Evolutionary conservation across 2,797 vertebrate species (phyloP), one percentile per base, ranked within the genome.

Genomic region (Notolabrus celidotus): DNA sequence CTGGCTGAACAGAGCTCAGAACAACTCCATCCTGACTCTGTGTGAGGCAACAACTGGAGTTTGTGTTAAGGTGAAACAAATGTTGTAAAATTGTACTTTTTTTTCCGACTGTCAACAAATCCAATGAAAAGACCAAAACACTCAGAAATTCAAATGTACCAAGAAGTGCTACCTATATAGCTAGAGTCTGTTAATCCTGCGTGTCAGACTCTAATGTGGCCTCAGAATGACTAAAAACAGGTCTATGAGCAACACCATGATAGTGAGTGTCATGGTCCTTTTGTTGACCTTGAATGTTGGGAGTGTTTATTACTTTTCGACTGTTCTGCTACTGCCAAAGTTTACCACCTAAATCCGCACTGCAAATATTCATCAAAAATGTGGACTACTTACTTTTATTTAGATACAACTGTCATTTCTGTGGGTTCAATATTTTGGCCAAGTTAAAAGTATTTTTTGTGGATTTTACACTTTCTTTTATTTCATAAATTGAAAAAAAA

Each of bases 1-100:
- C 92, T 99, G 98, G 98, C 91, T 99, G 81, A 99, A 97, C 94
- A 91, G 98, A 70, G 97, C 96, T 0, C 98, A 99, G 93, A 99
- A 99, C 19, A 95, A 97, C 87, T 99, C 98, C 8, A 97, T 99
- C 89, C 92, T 99, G 83, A 99, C 98, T 0, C 93, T 99, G 67
- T 99, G 98, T 0, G 97, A 98, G 0, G 97, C 96, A 23, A 99
- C 97, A 31, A 99, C 97, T 0, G 98, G 98, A 2, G 95, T 98
- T 80, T 99, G 98, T 91, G 95, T 96, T 0, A 99, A 99, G 97
- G 98, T 99, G 90, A 47, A 52, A 49, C 23, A 4, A n/a, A 19
- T 17, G 12, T 33, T 56, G 3, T 49, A 7, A 1, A 31, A 31
- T 7, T n/a, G n/a, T n/a, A n/a, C n/a, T n/a, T n/a, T n/a, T 39